Evolutionary conservation across 2,888 invertebrate species (phyloP), one percentile per base, ranked within the genome.

Genomic region (Philopedon plagiatum): DNA sequence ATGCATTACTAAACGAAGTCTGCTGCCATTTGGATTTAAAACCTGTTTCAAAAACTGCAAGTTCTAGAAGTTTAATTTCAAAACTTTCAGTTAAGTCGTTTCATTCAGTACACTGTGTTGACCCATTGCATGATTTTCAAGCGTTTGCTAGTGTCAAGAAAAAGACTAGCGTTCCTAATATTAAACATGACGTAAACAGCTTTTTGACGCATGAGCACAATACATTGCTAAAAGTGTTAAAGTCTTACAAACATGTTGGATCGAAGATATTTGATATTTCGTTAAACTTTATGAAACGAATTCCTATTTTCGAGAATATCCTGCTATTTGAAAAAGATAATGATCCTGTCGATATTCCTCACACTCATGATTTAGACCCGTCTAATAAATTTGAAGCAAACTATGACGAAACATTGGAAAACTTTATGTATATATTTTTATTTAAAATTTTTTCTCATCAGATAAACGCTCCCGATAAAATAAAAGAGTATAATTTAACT

Each of bases 1-100:
- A 76, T 41, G 70, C 71, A 29, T 67, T 81, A 29, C 54, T 81
- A 18, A 72, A 78, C 64, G 78, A 82, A 72, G 74, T 78, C 11
- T 60, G 68, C 23, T 70, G 57, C 46, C 76, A 71, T 60, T 46
- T 64, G 18, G 71, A 74, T 19, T 71, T 51, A 11, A 29, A 39
- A 8, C 67, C 67, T 11, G n/a, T 21, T 44, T 23, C 56, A 7
- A 23, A 15, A 23, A 49, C 37, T n/a, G 4, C 46, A 19, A 72
- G 62, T 41, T 19, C 23, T 1, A 37, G 37, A 21, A 72, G 67
- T 58, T 23, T 72, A n/a, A 15, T 29, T n/a, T 41, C 44, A 5
- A 51, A 13, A 19, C 1, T 13, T 46, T 61, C 65, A 5, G 15
- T 11, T 21, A 70, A 51, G 26, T 63, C 57, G 13, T 32, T 29